Conservation (phyloP, 2,113 vertebrate genomes). For the Xenotilapia caudafasciata region DNA sequence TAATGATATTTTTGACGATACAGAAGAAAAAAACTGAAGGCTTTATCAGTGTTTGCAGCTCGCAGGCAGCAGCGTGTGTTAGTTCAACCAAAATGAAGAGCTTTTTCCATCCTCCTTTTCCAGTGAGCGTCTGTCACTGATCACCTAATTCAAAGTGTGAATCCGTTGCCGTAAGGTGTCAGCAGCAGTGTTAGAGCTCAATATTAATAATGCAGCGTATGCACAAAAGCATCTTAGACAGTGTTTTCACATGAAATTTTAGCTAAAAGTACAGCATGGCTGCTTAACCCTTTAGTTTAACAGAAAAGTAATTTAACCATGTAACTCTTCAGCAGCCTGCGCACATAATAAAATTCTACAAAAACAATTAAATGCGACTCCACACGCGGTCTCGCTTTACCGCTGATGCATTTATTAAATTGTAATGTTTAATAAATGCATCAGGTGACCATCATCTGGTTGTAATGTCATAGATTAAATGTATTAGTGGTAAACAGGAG, state of each 20-base stretch:
- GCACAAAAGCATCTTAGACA: neutral
- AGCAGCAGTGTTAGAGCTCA: neutral
- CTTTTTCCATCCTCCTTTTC: neutral
- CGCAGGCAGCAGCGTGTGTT: neutral
- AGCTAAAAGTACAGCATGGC: neutral
- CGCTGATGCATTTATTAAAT: neutral
- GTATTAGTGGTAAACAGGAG: neutral
- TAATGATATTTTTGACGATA: neutral
- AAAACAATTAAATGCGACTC: neutral
- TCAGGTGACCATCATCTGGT: neutral
- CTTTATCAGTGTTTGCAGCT: neutral
- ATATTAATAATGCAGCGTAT: neutral
- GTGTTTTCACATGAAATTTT: neutral
- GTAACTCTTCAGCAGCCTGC: neutral
- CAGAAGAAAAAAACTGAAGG: neutral
- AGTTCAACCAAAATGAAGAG: neutral
- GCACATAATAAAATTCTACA: neutral
- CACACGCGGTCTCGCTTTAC: neutral
- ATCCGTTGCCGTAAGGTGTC: neutral
- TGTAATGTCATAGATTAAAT: neutral
- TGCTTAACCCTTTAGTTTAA: neutral
- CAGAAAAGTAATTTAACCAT: neutral
- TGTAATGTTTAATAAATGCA: neutral
- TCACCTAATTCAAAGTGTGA: neutral
- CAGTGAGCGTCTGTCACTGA: neutral